These are phyloP conservation scores for Pagetopsis macropterus DNA, from an alignment of 2,797 vertebrate genomes.

Conservation along the genomic window DNA sequence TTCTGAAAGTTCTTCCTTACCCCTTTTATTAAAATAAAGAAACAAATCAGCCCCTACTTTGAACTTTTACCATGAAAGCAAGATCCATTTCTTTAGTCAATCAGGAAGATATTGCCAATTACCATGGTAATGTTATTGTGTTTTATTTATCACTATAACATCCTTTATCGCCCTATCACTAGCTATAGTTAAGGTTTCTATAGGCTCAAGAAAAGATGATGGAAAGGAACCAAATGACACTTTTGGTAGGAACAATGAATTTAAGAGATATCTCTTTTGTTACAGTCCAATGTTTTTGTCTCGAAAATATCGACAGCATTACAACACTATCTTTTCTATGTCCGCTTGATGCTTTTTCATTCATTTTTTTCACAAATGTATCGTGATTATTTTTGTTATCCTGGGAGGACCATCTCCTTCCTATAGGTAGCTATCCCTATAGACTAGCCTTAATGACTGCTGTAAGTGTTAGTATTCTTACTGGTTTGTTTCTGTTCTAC, in stretches of 20 bases:
- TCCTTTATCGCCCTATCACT: too few relatives aligned
- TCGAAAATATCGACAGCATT: too few relatives aligned
- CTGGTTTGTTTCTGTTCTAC: conserved; percentile 55
- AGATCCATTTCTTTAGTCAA: too few relatives aligned
- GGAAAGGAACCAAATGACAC: not conserved
- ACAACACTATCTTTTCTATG: conserved; percentile 4
- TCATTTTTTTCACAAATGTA: conserved; percentile 6
- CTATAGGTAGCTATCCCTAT: conserved; percentile 25
- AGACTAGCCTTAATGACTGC: conserved; percentile 42
- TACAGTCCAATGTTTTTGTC: too few relatives aligned
- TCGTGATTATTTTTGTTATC: not conserved
- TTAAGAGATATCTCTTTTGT: not conserved
- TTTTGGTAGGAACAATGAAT: not conserved
- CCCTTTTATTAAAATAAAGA: too few relatives aligned
- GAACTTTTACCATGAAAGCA: too few relatives aligned
- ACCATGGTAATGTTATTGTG: too few relatives aligned
- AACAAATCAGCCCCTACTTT: too few relatives aligned
- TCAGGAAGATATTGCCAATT: too few relatives aligned
- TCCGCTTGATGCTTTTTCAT: not conserved
- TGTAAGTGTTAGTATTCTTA: conserved; percentile 44
- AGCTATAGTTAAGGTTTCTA: not conserved
- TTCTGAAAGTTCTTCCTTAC: too few relatives aligned
- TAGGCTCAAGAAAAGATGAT: not conserved
- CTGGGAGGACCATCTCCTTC: not conserved
- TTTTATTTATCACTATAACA: too few relatives aligned